phyloP scores from a whole-genome alignment of 2,113 vertebrate genomes.

The Cyprinodon tularosa region DNA sequence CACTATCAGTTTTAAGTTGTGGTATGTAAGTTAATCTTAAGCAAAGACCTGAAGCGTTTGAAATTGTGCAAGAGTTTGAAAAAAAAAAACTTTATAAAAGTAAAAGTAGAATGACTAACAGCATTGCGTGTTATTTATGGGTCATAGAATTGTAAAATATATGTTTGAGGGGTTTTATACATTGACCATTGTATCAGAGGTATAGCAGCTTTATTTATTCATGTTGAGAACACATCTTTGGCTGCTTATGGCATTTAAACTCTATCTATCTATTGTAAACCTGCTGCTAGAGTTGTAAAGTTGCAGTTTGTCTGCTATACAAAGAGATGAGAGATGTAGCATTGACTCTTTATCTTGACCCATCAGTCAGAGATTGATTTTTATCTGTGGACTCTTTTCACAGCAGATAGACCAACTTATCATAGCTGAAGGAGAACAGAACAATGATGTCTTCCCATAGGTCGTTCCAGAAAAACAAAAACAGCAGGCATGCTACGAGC shows the following conservation, averaged over 20 bases:
- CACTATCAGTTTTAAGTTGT: too few relatives aligned
- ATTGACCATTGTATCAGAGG: background rate
- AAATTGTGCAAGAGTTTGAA: too few relatives aligned
- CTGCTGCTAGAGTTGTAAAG: background rate
- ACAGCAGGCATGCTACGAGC: conserved; percentile 5
- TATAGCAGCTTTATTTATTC: too few relatives aligned
- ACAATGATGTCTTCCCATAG: background rate
- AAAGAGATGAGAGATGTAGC: conserved; percentile 5
- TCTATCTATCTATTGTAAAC: background rate
- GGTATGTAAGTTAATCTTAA: too few relatives aligned
- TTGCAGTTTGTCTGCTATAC: conserved; percentile 6
- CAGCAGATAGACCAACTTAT: conserved; percentile 6
- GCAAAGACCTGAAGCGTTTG: too few relatives aligned
- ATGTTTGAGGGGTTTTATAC: background rate
- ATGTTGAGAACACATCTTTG: too few relatives aligned
- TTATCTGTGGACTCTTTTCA: conserved; percentile 1
- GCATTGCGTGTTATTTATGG: background rate
- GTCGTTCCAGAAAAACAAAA: background rate
- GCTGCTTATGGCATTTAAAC: too few relatives aligned
- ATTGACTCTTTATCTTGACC: conserved; percentile 9
- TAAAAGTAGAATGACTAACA: too few relatives aligned
- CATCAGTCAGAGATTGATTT: conserved; percentile 12
- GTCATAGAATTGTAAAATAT: background rate
- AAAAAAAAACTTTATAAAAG: too few relatives aligned
- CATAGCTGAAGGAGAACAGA: background rate